Base-by-base conservation (phyloP, 2,113 vertebrate species). In the Rhadina sibilatrix region DNA sequence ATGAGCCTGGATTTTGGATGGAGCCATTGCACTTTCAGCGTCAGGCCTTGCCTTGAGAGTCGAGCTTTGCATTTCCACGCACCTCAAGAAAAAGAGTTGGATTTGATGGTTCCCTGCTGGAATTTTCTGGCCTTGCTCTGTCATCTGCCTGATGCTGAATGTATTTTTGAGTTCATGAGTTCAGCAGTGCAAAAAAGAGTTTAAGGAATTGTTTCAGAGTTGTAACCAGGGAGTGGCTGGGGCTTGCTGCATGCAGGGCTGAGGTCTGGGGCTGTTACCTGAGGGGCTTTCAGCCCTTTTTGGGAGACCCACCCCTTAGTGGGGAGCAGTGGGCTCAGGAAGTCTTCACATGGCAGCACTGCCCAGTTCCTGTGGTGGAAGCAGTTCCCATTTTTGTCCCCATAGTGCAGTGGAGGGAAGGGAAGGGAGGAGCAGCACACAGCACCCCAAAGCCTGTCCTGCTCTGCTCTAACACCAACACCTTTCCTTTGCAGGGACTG, bases 401-500 rank as follows among this genome's bases (percentile, higher is more conserved):
- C 37, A 6, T 1, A 40, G 53, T 35, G n/a, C 47, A 37, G 25
- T 20, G 52, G 47, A 47, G 69, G 50, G 38, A 10, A 14, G 46
- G 59, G 40, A 82, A 37, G 40, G 37, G 15, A 37, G 37, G 54
- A 56, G 52, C 72, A 40, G 31, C 2, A 2, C 31, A 18, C 23
- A 78, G 56, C 61, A 21, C 61, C 49, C 40, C 2, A 52, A 10
- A 24, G 4, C 25, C 38, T 25, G 37, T 27, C 35, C 56, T 63
- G 19, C 81, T 70, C 50, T 53, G 54, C 56, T 76, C 24, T 91
- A 5, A 90, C 47, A 22, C 64, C 10, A 9, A 0, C 82, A 15
- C 35, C 87, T 88, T 82, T 69, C 49, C 74, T 88, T 83, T 86
- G 71, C 97, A 99, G 99, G 99, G 52, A 99, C 99, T 3, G 98